These are phyloP conservation scores for Pomacea canaliculata DNA, from an alignment of 2,888 invertebrate genomes.

Conservation along the genomic window DNA sequence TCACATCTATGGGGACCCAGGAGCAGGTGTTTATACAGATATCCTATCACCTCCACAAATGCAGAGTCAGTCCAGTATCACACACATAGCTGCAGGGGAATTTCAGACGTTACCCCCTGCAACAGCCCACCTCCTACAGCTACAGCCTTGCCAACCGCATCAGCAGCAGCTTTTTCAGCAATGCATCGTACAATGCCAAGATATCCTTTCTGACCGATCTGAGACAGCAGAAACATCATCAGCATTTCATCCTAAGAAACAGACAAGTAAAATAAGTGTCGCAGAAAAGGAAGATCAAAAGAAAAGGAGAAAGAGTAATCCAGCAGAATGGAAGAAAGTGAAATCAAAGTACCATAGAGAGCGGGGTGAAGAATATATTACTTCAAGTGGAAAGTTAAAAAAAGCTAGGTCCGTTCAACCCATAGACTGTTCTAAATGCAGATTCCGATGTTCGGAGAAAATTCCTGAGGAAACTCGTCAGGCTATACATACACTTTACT, in stretches of 20 bases:
- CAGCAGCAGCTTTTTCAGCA: not conserved
- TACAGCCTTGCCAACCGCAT: not conserved
- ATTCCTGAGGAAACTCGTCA: slow-evolving; percentile 29
- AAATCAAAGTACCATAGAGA: slow-evolving; percentile 7
- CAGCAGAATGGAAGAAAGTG: slow-evolving; percentile 13
- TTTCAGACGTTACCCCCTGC: not conserved
- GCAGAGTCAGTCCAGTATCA: too few species aligned
- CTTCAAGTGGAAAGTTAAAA: slow-evolving; percentile 5
- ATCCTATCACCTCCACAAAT: not conserved
- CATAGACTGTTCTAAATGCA: slow-evolving; percentile 29
- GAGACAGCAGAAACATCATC: too few species aligned
- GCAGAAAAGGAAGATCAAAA: not conserved
- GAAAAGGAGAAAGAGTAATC: not conserved
- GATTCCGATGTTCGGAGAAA: slow-evolving; percentile 28
- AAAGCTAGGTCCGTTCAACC: slow-evolving; percentile 22
- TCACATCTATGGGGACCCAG: not conserved
- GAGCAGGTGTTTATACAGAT: not conserved
- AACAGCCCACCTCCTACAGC: not conserved
- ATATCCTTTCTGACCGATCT: not conserved
- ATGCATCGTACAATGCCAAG: not conserved
- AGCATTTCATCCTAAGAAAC: too few species aligned
- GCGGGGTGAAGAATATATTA: slow-evolving; percentile 10
- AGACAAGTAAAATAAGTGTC: too few species aligned
- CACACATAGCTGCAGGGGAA: too few species aligned
- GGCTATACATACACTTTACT: slow-evolving; percentile 28